Conservation (phyloP, 2,797 vertebrate species). For the Orientallactaga sibirica region DNA sequence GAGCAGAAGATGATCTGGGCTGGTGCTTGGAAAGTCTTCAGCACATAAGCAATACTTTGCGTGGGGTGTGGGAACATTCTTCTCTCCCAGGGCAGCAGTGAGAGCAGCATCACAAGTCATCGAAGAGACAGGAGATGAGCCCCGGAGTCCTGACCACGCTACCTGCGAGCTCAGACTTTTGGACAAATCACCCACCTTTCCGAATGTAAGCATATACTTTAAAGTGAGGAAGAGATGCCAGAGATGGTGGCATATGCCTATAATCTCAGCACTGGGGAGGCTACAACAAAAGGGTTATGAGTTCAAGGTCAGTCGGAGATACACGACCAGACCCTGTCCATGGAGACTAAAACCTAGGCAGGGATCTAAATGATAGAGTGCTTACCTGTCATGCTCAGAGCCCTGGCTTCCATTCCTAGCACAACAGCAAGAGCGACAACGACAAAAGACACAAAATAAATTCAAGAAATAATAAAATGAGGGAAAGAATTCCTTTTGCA, state of each 20-base stretch:
- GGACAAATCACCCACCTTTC: neutral
- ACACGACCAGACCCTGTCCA: neutral
- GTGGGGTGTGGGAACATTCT: neutral
- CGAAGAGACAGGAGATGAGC: neutral
- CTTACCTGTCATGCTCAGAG: neutral
- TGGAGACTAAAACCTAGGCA: neutral
- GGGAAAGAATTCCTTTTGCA: neutral
- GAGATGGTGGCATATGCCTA: neutral
- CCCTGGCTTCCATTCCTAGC: too few species aligned
- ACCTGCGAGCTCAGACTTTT: neutral
- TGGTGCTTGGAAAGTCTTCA: neutral
- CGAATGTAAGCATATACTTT: neutral
- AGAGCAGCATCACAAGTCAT: neutral
- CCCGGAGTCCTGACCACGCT: neutral
- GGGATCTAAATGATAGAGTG: neutral
- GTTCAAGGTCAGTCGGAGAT: neutral
- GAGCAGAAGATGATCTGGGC: neutral
- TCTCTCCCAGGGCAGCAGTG: neutral
- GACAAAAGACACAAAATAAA: neutral
- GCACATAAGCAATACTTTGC: neutral
- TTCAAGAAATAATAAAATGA: neutral
- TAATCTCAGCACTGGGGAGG: neutral
- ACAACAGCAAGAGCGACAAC: too few species aligned
- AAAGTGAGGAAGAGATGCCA: neutral
- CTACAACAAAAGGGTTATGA: neutral